phyloP scores from a whole-genome alignment of 2,113 vertebrate species.

The Microtus montanus region DNA sequence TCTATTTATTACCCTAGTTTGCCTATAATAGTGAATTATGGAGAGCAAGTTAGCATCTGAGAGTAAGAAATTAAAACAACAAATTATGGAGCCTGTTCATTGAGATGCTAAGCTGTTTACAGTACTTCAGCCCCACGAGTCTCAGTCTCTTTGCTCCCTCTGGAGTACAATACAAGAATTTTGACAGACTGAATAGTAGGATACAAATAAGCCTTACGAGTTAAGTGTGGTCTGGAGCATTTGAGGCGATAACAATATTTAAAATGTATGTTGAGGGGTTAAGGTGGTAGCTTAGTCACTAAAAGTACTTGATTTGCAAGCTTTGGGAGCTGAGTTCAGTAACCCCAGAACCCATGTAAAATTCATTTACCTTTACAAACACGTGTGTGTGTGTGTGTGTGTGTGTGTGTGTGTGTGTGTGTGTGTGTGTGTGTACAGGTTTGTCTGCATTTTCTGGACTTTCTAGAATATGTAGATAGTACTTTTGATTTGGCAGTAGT shows the following conservation, averaged over 20 bases:
- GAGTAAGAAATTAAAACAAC: not conserved
- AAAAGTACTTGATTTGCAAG: not conserved
- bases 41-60: constrained; percentile 21
- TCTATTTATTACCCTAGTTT: constrained; percentile 45
- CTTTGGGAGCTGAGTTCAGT: not conserved
- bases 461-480: not conserved
- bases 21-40: constrained; percentile 33
- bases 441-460: constrained; percentile 4
- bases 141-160: not conserved
- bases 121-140: not conserved
- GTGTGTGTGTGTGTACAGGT: too few species aligned
- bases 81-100: not conserved
- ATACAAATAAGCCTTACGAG: constrained; percentile 35
- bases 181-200: constrained; percentile 26
- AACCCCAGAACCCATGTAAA: not conserved
- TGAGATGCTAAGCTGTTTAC: not conserved
- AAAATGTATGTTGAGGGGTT: not conserved
- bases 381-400: too few species aligned
- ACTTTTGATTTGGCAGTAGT: constrained; percentile 16
- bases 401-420: accelerated
- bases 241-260: not conserved
- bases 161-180: not conserved
- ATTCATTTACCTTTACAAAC: not conserved
- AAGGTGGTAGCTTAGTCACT: not conserved
- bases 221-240: not conserved